Conservation (phyloP, 2,113 vertebrate species). For the Columbina picui region DNA sequence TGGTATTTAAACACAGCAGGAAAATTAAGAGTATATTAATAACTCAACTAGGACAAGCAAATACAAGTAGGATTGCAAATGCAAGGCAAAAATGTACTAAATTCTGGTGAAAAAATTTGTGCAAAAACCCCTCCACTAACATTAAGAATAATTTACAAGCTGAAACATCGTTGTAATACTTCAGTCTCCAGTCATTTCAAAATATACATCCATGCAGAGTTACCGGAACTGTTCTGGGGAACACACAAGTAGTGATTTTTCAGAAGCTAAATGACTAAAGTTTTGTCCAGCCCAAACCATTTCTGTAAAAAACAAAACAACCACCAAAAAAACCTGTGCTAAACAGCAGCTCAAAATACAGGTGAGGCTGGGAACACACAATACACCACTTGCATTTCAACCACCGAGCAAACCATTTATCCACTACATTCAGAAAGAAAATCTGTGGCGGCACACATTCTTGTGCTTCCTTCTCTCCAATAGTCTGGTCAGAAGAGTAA, state of each 20-base stretch:
- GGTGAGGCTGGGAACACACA: not conserved
- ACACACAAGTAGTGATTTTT: not conserved
- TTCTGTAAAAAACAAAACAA: not conserved
- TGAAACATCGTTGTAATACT: not conserved
- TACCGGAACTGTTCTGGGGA: not conserved
- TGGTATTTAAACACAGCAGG: not conserved
- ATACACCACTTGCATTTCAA: not conserved
- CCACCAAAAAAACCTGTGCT: not conserved
- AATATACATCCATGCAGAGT: not conserved
- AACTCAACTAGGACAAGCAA: not conserved
- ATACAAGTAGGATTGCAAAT: not conserved
- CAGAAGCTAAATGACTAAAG: fast-evolving
- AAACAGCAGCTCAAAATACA: not conserved
- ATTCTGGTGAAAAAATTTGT: not conserved
- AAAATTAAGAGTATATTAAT: not conserved
- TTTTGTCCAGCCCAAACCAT: not conserved
- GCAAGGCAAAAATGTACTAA: not conserved
- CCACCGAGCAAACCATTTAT: not conserved
- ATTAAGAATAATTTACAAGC: not conserved
- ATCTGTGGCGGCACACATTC: not conserved
- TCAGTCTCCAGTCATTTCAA: not conserved
- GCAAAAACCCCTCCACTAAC: not conserved
- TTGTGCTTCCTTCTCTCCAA: not conserved
- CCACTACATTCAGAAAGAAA: not conserved
- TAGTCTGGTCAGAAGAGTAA: not conserved